Conservation (phyloP, 2,797 vertebrate genomes). For the Lithobates pipiens region DNA sequence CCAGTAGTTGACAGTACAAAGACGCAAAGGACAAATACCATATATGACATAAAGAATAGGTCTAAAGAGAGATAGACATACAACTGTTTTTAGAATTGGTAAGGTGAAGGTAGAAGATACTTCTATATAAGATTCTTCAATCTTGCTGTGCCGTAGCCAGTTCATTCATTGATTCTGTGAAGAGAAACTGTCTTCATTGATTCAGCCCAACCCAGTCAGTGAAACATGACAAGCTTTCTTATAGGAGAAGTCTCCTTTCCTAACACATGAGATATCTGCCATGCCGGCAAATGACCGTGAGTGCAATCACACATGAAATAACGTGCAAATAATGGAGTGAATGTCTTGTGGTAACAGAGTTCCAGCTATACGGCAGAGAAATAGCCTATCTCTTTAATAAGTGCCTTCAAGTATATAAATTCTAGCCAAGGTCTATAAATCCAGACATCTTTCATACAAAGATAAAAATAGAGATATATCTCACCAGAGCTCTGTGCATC, state of each 20-base stretch:
- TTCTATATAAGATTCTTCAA: neutral
- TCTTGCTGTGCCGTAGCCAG: neutral
- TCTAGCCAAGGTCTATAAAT: slow-evolving; percentile 29
- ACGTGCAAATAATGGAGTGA: slow-evolving; percentile 24
- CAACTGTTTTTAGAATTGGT: neutral
- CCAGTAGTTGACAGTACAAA: neutral
- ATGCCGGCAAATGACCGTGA: slow-evolving; percentile 28
- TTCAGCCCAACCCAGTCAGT: slow-evolving; percentile 41
- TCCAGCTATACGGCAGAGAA: slow-evolving; percentile 12
- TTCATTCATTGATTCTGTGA: slow-evolving; percentile 29
- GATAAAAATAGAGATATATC: slow-evolving; percentile 47
- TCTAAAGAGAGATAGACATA: neutral
- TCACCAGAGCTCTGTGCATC: slow-evolving; percentile 7
- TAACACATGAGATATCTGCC: slow-evolving; percentile 21
- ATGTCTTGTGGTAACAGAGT: slow-evolving; percentile 17
- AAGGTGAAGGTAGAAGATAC: neutral
- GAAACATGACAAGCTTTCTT: slow-evolving; percentile 47
- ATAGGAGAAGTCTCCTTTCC: slow-evolving; percentile 21
- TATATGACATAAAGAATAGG: neutral
- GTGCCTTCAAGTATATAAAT: slow-evolving; percentile 39
- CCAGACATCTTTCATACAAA: slow-evolving; percentile 35
- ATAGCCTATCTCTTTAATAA: slow-evolving; percentile 36
- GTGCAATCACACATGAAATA: slow-evolving; percentile 55
- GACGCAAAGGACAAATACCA: too few species aligned
- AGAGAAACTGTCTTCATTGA: slow-evolving; percentile 31